Conservation (phyloP, 2,888 invertebrate genomes). For the Coelinius sp. region DNA sequence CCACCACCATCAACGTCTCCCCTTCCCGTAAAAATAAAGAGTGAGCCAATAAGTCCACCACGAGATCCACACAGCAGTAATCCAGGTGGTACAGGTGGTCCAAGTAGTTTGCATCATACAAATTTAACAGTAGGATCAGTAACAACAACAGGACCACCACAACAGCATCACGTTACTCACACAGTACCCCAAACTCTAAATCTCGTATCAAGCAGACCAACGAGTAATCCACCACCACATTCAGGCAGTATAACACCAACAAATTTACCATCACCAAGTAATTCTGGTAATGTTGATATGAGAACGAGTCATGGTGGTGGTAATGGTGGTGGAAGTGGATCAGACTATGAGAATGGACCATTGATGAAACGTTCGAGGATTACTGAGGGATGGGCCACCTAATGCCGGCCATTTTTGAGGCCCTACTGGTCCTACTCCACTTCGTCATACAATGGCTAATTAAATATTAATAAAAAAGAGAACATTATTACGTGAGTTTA, state of each 20-base stretch:
- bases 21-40: constrained; percentile 90
- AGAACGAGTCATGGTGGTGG: constrained; percentile 73
- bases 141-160: constrained; percentile 53
- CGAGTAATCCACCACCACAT: constrained; percentile 67
- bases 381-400: constrained; percentile 92
- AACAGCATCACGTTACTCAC: constrained; percentile 64
- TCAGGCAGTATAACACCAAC: constrained; percentile 87
- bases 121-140: constrained; percentile 65
- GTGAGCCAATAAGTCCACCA: constrained; percentile 95
- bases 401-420: constrained; percentile 69
- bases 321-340: constrained; percentile 63
- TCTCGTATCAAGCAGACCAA: constrained; percentile 65
- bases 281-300: constrained; percentile 70
- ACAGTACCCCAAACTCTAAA: constrained; percentile 64
- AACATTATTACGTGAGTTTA: constrained; percentile 12
- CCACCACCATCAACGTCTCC: constrained; percentile 86
- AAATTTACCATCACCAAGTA: constrained; percentile 82
- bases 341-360: constrained; percentile 78
- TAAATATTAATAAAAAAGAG: constrained; percentile 29
- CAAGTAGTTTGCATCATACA: constrained; percentile 72
- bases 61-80: constrained; percentile 80
- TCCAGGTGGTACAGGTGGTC: constrained; percentile 67
- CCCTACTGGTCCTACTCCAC: constrained; percentile 36
- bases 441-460: constrained; percentile 58
- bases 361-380: constrained; percentile 89